Conservation (phyloP, 2,113 vertebrate genomes). For the Entosphenus tridentatus region DNA sequence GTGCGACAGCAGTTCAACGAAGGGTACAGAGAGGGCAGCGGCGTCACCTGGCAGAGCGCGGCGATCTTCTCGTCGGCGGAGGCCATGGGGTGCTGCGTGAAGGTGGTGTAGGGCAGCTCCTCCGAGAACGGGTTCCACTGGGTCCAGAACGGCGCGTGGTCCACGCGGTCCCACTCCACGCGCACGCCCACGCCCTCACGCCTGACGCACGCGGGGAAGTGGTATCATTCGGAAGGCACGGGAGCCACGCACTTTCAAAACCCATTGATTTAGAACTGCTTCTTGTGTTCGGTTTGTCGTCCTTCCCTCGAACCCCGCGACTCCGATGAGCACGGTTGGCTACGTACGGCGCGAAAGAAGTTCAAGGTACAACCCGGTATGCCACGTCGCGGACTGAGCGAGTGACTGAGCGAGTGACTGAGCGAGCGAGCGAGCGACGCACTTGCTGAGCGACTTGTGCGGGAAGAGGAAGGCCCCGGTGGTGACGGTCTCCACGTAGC, state of each 20-base stretch:
- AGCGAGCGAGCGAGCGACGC: conserved; percentile 12
- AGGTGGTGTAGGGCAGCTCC: conserved; percentile 62
- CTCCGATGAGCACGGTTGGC: too few species aligned
- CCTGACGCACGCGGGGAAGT: conserved; percentile 18
- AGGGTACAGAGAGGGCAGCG: too few species aligned
- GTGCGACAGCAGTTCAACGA: too few species aligned
- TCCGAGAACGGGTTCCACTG: conserved; percentile 93
- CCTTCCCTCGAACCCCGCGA: too few species aligned
- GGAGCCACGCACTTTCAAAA: too few species aligned
- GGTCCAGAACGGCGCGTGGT: conserved; percentile 51
- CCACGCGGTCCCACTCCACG: conserved; percentile 76
- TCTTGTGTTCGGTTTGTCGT: too few species aligned
- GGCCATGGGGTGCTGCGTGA: conserved; percentile 71
- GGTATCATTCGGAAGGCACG: too few species aligned
- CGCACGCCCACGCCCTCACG: conserved; percentile 57
- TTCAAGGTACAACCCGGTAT: too few species aligned
- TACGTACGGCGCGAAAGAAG: too few species aligned
- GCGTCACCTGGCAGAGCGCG: conserved; percentile 52
- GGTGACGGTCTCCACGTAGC: conserved; percentile 62
- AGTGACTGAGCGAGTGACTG: too few species aligned
- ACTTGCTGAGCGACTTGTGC: conserved; percentile 83
- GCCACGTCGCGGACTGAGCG: too few species aligned
- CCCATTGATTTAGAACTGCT: too few species aligned
- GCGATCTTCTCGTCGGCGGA: conserved; percentile 54
- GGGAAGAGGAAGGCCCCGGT: conserved; percentile 70